A percentile compares a stretch with the other conserved stretches of the same genome.
phyloP scores from a whole-genome alignment of 1,140 invertebrate genomes.

The Brachionus rubens region DNA sequence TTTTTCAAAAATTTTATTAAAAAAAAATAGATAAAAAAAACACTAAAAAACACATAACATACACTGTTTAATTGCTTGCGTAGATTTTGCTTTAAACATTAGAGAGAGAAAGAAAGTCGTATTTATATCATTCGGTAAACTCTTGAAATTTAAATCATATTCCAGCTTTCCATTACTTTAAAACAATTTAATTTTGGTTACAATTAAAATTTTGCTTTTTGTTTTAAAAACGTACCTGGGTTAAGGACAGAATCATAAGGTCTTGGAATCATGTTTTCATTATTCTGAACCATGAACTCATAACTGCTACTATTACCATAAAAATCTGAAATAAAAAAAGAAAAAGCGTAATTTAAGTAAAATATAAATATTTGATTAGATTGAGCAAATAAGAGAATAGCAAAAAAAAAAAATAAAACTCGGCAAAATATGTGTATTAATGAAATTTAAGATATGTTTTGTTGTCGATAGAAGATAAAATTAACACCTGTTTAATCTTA shows the following conservation, averaged over 20 bases:
- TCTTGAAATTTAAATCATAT: background rate
- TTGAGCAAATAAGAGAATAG: background rate
- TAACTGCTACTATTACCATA: conserved; percentile 26
- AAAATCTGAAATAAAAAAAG: conserved; percentile 26
- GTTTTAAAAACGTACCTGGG: background rate
- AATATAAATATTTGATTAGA: conserved; percentile 22
- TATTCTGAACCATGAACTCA: conserved; percentile 4
- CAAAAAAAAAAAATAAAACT: conserved; percentile 3
- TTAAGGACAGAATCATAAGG: background rate
- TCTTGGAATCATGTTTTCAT: background rate
- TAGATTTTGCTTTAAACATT: background rate
- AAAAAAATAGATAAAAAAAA: background rate
- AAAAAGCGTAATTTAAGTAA: background rate
- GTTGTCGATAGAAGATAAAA: conserved; percentile 19
- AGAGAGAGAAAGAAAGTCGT: background rate
- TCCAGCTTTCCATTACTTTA: background rate
- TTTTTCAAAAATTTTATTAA: background rate
- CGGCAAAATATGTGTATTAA: conserved; percentile 14
- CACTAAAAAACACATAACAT: background rate
- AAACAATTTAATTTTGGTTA: background rate
- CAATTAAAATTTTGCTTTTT: too few relatives aligned
- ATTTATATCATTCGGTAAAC: background rate
- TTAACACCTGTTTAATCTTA: conserved; percentile 35
- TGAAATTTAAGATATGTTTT: conserved; percentile 28
- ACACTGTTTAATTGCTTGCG: conserved; percentile 27